Base-by-base conservation (phyloP, 2,888 invertebrate species). In the Agonopterix alstromeriana region DNA sequence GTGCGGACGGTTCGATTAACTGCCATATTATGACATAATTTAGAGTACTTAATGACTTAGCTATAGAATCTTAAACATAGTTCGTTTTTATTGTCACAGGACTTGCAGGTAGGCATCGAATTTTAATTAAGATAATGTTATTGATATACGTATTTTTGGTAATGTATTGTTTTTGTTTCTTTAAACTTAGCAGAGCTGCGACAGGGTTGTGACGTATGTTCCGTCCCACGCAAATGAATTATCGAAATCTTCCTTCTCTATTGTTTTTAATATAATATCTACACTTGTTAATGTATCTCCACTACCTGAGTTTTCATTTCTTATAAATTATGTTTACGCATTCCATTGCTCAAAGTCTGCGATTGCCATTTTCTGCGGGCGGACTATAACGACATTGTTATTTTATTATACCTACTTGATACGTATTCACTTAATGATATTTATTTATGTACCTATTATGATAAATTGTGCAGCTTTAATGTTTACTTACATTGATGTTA, bases 1-100 rank as follows among this genome's bases (percentile, higher is more conserved):
- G 78, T 76, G 82, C 82, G 77, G 80, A 82, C 81, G 86, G 82
- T 85, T 86, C 83, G 84, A 79, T 76, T 81, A 86, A 88, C 87
- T 88, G 87, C 87, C 87, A 88, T 88, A 88, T 88, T 88, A 88
- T 82, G 78, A 86, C 86, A 82, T 88, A 88, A 74, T 83, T 82
- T 86, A 83, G 42, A 38, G 66, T 80, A 82, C 76, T 74, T 82
- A 75, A 73, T 72, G 73, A 70, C 68, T 80, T 86, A 86, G 84
- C 54, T 68, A 60, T 83, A 86, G 82, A 74, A 68, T 73, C 69
- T 78, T 80, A 77, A 73, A 69, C 70, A 63, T 81, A 82, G 72
- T 78, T 82, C 67, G 74, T 79, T 78, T 71, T 70, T 75, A 73
- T 61, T 75, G 70, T 79, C 74, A 71, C 77, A 77, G 70, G 77